Evolutionary conservation across 2,888 invertebrate species (phyloP), one percentile per base, ranked within the genome.

Genomic region (Mantis religiosa): DNA sequence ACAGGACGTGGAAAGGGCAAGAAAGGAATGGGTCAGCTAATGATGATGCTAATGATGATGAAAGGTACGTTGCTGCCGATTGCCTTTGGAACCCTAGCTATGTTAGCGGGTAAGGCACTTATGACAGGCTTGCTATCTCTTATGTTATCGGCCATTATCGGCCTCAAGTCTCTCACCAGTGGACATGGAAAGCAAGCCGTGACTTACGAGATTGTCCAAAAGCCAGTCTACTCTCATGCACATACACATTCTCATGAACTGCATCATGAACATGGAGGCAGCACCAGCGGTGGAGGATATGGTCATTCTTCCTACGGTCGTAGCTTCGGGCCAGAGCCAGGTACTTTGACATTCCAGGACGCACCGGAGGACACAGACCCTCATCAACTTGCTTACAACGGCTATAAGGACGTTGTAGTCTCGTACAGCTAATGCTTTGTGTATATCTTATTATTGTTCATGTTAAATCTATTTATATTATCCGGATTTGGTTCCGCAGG

Each of bases 131-230:
- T 97, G 89, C 96, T 97, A 95, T 97, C 97, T 0, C 94, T 97
- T 0, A 95, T 97, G 91, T 93, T 97, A 0, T 97, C 97, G 0
- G 96, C 96, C 0, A 95, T 97, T 90, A 95, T 97, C 89, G 97
- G 97, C 0, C 93, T 97, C 89, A 97, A 97, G 92, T 95, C 96
- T 0, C 93, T 97, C 28, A 94, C 96, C 2, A 88, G 89, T 2
- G 93, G 95, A 1, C 94, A 95, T 4, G 96, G 96, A 0, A 96
- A 96, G 92, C 87, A 89, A 8, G 89, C 90, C 8, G 90, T 91
- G 14, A 97, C 97, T 0, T 97, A 97, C 92, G 97, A 97, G 93
- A 97, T 97, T 90, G 96, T 97, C 12, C 96, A 97, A 83, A 97
- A 97, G 91, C 97, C 97, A 0, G 94, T 97, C 0, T 97, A 97